These are phyloP conservation scores for Amblyornis subalaris DNA, from an alignment of 2,113 vertebrate species.

Conservation along the genomic window DNA sequence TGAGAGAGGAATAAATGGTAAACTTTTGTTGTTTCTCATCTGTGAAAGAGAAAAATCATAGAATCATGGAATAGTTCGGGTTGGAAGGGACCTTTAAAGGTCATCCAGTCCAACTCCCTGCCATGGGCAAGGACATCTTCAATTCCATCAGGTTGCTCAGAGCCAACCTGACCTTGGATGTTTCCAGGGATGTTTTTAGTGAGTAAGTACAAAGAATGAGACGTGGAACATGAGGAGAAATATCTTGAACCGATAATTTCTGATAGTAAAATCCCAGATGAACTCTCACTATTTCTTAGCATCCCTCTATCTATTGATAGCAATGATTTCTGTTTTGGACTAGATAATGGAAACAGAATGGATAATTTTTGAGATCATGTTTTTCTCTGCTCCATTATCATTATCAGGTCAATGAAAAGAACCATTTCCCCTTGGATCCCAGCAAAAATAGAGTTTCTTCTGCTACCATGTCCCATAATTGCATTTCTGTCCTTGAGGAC, in stretches of 20 bases:
- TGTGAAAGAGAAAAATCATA: not conserved
- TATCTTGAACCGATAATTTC: not conserved
- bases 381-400: not conserved
- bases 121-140: not conserved
- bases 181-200: not conserved
- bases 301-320: not conserved
- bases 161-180: not conserved
- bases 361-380: not conserved
- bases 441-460: not conserved
- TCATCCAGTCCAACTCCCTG: not conserved
- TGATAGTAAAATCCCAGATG: not conserved
- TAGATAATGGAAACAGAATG: not conserved
- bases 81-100: not conserved
- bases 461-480: not conserved
- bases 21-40: not conserved
- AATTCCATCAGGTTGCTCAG: not conserved
- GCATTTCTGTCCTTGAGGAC: not conserved
- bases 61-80: not conserved
- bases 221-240: not conserved
- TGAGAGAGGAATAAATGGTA: not conserved
- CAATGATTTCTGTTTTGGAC: not conserved
- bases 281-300: not conserved
- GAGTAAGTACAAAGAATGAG: not conserved
- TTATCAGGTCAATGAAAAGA: not conserved
- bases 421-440: not conserved